Evolutionary conservation across 2,797 vertebrate species (phyloP).

Genomic region (Acipenser ruthenus): DNA sequence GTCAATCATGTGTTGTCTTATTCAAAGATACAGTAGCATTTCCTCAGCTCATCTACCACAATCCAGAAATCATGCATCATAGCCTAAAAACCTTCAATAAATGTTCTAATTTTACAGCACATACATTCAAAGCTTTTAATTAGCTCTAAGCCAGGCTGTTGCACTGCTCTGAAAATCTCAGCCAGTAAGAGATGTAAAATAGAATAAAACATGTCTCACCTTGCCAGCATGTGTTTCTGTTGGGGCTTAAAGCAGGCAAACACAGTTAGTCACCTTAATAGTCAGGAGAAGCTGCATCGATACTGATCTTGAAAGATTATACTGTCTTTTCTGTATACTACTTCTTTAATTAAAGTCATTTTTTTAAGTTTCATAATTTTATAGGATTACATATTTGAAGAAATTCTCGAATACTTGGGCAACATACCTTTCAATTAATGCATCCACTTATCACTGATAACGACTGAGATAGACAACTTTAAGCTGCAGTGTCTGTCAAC

Average conservation of each 20-base stretch:
- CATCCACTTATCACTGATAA: too few relatives aligned
- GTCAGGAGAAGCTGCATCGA: slow-evolving; percentile 1
- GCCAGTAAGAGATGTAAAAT: neutral
- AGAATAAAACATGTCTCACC: neutral
- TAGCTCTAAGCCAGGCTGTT: neutral
- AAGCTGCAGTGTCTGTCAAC: too few relatives aligned
- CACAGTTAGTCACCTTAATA: slow-evolving; percentile 10
- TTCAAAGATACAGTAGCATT: too few relatives aligned
- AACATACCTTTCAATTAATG: neutral
- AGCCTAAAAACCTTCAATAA: neutral
- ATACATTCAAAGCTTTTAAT: neutral
- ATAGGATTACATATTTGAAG: neutral
- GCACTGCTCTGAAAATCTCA: neutral
- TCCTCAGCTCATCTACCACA: too few relatives aligned
- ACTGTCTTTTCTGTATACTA: neutral
- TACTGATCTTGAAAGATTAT: slow-evolving; percentile 8
- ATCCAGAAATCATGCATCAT: too few relatives aligned
- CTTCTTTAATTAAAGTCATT: neutral
- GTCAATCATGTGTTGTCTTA: too few relatives aligned
- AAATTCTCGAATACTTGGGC: neutral
- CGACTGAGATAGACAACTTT: too few relatives aligned
- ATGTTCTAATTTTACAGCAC: neutral
- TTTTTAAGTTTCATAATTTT: neutral
- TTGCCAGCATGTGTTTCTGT: neutral
- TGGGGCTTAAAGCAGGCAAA: slow-evolving; percentile 2